Evolutionary conservation across 2,797 vertebrate genomes (phyloP).

Genomic region (Benthosema pterotum): DNA sequence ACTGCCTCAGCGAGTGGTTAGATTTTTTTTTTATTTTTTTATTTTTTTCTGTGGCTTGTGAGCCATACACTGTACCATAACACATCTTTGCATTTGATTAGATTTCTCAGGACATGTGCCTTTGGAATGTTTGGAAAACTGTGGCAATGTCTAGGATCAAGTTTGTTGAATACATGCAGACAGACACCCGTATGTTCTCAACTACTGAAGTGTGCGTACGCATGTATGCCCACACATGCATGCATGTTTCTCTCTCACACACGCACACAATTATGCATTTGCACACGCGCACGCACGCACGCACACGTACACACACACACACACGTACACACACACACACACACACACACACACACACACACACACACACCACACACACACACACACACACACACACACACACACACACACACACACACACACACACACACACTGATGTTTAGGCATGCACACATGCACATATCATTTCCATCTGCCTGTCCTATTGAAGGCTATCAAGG

Average conservation of each 20-base stretch:
- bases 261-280: conserved; percentile 22
- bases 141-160: conserved; percentile 51
- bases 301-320: conserved; percentile 16
- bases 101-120: conserved; percentile 63
- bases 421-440: conserved; percentile 3
- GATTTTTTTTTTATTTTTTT: no score
- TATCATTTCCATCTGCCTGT: conserved; percentile 73
- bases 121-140: conserved; percentile 59
- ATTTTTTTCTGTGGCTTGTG: conserved; percentile 49
- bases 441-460: conserved; percentile 19
- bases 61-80: conserved; percentile 58
- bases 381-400: conserved; percentile 12
- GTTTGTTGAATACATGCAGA: conserved; percentile 30
- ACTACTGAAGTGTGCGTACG: not conserved
- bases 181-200: not conserved
- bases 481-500: conserved; percentile 56
- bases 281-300: conserved; percentile 9
- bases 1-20: conserved; percentile 53
- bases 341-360: conserved; percentile 19
- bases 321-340: conserved; percentile 15
- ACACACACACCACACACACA: conserved; percentile 19
- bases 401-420: conserved; percentile 20
- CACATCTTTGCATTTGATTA: conserved; percentile 74
- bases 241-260: no score
- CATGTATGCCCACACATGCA: conserved; percentile 14